Percentiles rank a stretch among this genome's conserved stretches.
These are phyloP conservation scores for Crocodylus rhombifer DNA, from an alignment of 2,797 vertebrate species.

Conservation along the genomic window DNA sequence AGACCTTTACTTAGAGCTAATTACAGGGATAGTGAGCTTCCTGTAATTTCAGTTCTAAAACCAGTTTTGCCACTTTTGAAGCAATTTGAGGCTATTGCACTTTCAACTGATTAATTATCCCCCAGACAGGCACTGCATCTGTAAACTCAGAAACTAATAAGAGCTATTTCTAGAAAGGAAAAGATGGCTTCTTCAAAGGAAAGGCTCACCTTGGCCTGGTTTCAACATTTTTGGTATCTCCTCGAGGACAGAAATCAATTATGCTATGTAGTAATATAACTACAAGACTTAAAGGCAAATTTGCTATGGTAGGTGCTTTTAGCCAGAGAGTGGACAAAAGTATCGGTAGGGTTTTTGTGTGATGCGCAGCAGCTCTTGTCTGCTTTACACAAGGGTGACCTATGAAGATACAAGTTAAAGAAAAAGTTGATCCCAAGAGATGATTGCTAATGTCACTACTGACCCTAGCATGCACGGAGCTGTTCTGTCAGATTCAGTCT, in stretches of 20 bases:
- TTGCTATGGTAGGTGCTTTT: background rate
- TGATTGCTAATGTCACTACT: too few relatives aligned
- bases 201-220: background rate
- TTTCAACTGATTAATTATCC: background rate
- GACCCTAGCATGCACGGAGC: too few relatives aligned
- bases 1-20: slow-evolving; percentile 11
- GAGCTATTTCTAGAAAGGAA: background rate
- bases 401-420: background rate
- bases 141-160: background rate
- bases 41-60: background rate
- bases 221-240: background rate
- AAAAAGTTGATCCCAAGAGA: background rate
- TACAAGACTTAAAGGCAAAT: background rate
- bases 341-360: background rate
- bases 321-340: background rate
- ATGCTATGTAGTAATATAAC: background rate
- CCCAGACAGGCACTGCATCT: background rate
- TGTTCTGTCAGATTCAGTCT: too few relatives aligned
- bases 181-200: background rate
- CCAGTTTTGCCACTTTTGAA: background rate
- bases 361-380: background rate
- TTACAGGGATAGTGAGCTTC: background rate
- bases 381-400: background rate
- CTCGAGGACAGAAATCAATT: background rate
- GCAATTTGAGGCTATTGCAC: background rate